phyloP scores from a whole-genome alignment of 2,888 invertebrate genomes.

The Eubasilissa splendida region DNA sequence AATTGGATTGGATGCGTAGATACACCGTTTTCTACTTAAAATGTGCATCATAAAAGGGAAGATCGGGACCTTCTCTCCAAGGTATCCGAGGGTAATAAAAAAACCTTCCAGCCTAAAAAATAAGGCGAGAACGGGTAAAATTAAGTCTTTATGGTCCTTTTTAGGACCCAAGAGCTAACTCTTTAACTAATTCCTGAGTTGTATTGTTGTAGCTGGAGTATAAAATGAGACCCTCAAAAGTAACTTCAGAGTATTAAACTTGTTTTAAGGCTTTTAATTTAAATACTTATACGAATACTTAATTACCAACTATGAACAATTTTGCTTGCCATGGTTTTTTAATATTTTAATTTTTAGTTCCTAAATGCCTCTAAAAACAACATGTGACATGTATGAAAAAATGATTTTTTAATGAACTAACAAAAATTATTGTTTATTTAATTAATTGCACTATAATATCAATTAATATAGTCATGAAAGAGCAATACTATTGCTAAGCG shows the following conservation, averaged over 20 bases:
- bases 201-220: slow-evolving; percentile 42
- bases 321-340: no score
- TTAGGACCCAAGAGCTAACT: slow-evolving; percentile 49
- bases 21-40: slow-evolving; percentile 47
- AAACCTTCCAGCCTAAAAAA: slow-evolving; percentile 48
- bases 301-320: no score
- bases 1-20: not conserved
- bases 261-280: slow-evolving; percentile 28
- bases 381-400: no score
- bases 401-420: no score
- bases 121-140: slow-evolving; percentile 49
- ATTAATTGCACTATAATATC: no score
- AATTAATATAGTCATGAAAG: no score
- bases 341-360: no score
- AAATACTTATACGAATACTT: slow-evolving; percentile 9
- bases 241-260: slow-evolving; percentile 15
- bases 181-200: slow-evolving; percentile 54
- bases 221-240: slow-evolving; percentile 28
- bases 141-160: slow-evolving; percentile 51
- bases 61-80: slow-evolving; percentile 27
- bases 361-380: no score
- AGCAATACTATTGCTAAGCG: no score
- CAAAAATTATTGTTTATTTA: no score
- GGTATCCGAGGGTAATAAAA: slow-evolving; percentile 37
- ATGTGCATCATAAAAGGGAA: slow-evolving; percentile 50